Base-by-base conservation (phyloP, 2,888 invertebrate species). In the Leptopterna dolabrata region DNA sequence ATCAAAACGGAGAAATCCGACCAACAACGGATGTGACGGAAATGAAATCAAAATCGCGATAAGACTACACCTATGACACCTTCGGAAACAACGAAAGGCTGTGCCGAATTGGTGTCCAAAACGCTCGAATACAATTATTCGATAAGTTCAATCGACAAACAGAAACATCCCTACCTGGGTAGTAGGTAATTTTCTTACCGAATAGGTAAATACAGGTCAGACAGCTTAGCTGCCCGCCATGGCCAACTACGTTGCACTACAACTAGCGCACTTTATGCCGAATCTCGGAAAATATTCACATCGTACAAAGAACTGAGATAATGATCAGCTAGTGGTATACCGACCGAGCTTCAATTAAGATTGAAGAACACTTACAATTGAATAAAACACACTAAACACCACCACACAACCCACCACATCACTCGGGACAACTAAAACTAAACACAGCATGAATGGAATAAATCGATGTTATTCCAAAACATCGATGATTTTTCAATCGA, bases 161-260 rank as follows among this genome's bases (percentile, higher is more conserved):
- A 14, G 36, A 30, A 73, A 30, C 73, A 73, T 41, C 0, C 24
- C 16, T n/a, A n/a, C n/a, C n/a, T n/a, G n/a, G n/a, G n/a, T n/a
- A n/a, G n/a, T n/a, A n/a, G n/a, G n/a, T n/a, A 63, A 29, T n/a
- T 73, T 73, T 41, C 73, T 19, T 36, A 16, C 73, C 47, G n/a
- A n/a, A n/a, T n/a, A 85, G 24, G 76, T 73, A 85, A 85, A 85
- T 85, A 85, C 73, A 29, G 85, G 85, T 85, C 85, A 85, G 45
- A 73, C 85, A 73, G 85, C 85, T 73, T 83, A 85, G 85, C 85
- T 85, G 73, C 85, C 85, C 73, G 85, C 85, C 85, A 85, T 85
- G 85, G 47, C 85, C 63, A 70, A 36, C 29, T 70, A 41, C n/a
- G 78, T 45, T 78, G 16, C 45, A 41, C 63, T 24, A 63, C 24